Conservation (phyloP, 2,888 invertebrate species). For the Blera fallax region DNA sequence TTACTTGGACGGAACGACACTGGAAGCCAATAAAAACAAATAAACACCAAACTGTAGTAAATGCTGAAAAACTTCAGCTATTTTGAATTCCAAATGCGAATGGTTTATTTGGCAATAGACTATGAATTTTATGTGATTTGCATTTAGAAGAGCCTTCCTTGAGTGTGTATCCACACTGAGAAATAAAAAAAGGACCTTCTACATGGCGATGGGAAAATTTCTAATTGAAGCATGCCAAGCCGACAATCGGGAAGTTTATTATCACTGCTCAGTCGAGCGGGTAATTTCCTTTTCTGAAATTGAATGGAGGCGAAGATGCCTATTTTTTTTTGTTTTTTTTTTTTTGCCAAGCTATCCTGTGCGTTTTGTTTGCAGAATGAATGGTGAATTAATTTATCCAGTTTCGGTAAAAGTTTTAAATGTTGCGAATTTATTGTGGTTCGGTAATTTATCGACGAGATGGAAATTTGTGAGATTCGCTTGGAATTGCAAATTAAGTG, state of each 20-base stretch:
- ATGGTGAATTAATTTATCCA: constrained; percentile 37
- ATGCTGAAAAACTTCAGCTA: not conserved
- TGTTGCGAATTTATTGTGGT: constrained; percentile 11
- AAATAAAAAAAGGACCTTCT: not conserved
- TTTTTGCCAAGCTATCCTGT: not conserved
- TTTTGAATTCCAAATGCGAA: constrained; percentile 46
- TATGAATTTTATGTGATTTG: constrained; percentile 55
- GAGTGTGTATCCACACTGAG: not conserved
- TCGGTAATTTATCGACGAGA: constrained; percentile 2
- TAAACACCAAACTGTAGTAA: not conserved
- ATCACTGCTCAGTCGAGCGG: constrained; percentile 36
- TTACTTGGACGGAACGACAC: not conserved
- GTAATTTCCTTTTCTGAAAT: constrained; percentile 19
- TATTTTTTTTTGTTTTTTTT: not conserved
- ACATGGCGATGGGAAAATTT: not conserved
- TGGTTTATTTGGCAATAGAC: constrained; percentile 43
- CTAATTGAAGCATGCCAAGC: constrained; percentile 43
- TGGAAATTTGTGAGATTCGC: not conserved
- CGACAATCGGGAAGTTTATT: constrained; percentile 45
- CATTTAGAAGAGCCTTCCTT: constrained; percentile 17
- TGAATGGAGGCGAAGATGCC: not conserved
- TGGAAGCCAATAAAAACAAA: not conserved
- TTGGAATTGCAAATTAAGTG: constrained; percentile 3
- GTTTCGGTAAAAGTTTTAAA: constrained; percentile 12
- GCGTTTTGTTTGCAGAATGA: constrained; percentile 22